Base-by-base conservation (phyloP, 2,888 invertebrate genomes). In the Callosobruchus maculatus region DNA sequence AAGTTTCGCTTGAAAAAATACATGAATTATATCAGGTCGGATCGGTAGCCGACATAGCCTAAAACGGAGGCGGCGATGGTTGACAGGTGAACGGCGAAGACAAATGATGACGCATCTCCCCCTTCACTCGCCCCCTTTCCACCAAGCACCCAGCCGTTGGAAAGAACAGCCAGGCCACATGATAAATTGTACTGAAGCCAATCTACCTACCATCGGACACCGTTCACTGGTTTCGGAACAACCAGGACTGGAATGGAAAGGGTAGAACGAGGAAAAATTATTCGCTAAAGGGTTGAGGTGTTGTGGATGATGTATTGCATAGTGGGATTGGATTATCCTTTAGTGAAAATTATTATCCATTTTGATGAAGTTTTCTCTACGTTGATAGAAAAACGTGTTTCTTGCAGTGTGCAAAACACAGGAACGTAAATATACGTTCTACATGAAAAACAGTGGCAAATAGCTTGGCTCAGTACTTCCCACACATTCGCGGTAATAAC, bases 71-170 rank as follows among this genome's bases (percentile, higher is more conserved):
- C 49, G 49, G 49, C 49, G 49, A 49, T 49, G 49, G 49, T 49
- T 85, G 85, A 85, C 85, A 85, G 85, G 85, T 85, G 84, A 83
- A 83, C 84, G 83, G 83, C 83, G 84, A 85, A 85, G 85, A 85
- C 85, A 85, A 85, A 85, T 85, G 85, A 85, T 85, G 81, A 84
- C 81, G 80, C 77, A 74, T 9, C 21, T 22, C 9, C 76, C 79
- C 77, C 77, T 77, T 76, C 80, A 78, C 77, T 77, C 75, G 71
- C 74, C 75, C 74, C 78, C 77, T 77, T 77, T 21, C 77, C 81
- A 13, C 49, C 49, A 18, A 7, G 26, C 80, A 78, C 80, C 80
- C 77, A 77, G 80, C 81, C 82, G 82, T 81, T 84, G 82, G 84
- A 84, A 84, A 85, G 83, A 82, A 80, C 81, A 18, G 13, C 49